Base-by-base conservation (phyloP, 2,888 invertebrate genomes). In the Romanomermis culicivorax region DNA sequence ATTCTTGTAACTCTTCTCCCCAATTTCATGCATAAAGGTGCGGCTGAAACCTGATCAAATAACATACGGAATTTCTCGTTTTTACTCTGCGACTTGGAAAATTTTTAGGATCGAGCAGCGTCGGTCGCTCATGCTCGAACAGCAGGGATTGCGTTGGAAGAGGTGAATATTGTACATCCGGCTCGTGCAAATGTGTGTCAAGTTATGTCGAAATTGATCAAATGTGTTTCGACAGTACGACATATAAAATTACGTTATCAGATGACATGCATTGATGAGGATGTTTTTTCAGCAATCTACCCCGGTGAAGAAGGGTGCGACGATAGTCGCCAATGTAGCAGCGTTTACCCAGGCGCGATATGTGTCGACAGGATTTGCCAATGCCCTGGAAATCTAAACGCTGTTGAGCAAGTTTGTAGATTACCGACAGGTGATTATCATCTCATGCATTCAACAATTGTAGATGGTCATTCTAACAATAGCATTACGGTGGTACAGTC, bases 221-320 rank as follows among this genome's bases (percentile, higher is more conserved):
- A 26, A 58, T 59, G 51, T 64, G 64, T 57, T 59, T 61, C 57
- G 61, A 63, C 52, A 61, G 64, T 64, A 49, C 55, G 51, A 36
- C 20, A 11, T 11, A 7, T 36, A 36, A 11, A 36, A 17, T n/a
- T n/a, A n/a, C n/a, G n/a, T n/a, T n/a, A n/a, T n/a, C n/a, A n/a
- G n/a, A n/a, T n/a, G n/a, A n/a, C n/a, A n/a, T n/a, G n/a, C n/a
- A n/a, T n/a, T n/a, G n/a, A n/a, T n/a, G n/a, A n/a, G n/a, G n/a
- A n/a, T n/a, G n/a, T 45, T 11, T 47, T 58, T 62, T 56, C 56
- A 65, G 64, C 61, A 1, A 59, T 65, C 25, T 63, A 63, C 54
- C 65, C 65, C 7, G 65, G 65, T 4, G 60, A 63, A 47, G 58
- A 56, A 51, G 65, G 65, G 29, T 65, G 65, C 56, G 60, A 62